Conservation (phyloP, 2,113 vertebrate species). For the Sterna hirundo region DNA sequence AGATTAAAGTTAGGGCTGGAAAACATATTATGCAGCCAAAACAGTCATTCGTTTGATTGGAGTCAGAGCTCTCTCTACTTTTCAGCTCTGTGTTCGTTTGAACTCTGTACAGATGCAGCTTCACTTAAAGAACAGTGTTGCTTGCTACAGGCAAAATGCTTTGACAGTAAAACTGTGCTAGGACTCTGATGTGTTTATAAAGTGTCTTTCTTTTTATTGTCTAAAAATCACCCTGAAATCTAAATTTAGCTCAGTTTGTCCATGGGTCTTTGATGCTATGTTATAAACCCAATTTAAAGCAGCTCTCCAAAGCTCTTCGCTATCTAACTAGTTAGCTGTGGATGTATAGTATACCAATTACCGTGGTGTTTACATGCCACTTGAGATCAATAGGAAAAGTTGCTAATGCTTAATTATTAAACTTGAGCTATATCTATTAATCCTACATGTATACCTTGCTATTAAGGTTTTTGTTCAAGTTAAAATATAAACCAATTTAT, state of each 20-base stretch:
- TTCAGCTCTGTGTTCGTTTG: constrained; percentile 17
- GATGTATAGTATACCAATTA: neutral
- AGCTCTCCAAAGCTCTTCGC: neutral
- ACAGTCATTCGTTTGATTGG: constrained; percentile 26
- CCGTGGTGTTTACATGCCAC: neutral
- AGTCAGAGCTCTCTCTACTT: constrained; percentile 29
- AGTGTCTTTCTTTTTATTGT: constrained; percentile 12
- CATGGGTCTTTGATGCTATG: neutral
- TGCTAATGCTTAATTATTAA: neutral
- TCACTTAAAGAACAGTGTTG: neutral
- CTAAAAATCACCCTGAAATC: neutral
- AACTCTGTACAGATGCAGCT: constrained; percentile 9
- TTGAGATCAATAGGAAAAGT: neutral
- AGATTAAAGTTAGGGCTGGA: constrained; percentile 53
- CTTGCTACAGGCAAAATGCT: constrained; percentile 40
- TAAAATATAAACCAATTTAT: neutral
- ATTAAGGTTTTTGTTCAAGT: neutral
- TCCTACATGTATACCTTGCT: neutral
- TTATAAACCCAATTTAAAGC: neutral
- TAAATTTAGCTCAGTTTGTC: neutral
- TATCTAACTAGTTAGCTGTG: neutral
- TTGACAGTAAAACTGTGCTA: neutral
- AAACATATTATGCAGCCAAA: constrained; percentile 45
- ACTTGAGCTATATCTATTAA: neutral
- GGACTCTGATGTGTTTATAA: constrained; percentile 25